Conservation (phyloP, 1,140 invertebrate genomes). For the Pachypeltis micranthus region DNA sequence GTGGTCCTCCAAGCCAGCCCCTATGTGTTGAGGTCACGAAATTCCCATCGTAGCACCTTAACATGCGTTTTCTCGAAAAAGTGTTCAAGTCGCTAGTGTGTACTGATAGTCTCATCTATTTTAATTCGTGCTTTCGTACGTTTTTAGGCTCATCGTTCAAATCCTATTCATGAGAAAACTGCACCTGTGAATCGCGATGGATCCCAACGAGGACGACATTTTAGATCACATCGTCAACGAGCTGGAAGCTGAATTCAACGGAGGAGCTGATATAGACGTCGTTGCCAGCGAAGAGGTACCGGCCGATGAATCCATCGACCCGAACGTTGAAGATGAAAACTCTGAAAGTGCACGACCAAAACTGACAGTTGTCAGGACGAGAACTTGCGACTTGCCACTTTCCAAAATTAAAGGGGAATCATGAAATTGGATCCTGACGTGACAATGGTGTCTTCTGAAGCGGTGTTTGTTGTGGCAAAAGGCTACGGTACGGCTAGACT, state of each 20-base stretch:
- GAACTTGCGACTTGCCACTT: neutral
- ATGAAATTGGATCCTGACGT: slow-evolving; percentile 1
- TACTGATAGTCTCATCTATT: too few relatives aligned
- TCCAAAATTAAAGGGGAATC: neutral
- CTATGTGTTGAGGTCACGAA: too few relatives aligned
- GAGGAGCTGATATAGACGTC: neutral
- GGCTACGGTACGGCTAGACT: neutral
- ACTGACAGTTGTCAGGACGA: neutral
- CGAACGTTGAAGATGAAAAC: neutral
- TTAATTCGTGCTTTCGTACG: too few relatives aligned
- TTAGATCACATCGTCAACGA: neutral
- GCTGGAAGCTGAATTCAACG: too few relatives aligned
- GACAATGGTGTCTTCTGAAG: neutral
- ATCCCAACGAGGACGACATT: neutral
- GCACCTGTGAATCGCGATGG: too few relatives aligned
- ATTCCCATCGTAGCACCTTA: too few relatives aligned
- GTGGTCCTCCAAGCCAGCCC: too few relatives aligned
- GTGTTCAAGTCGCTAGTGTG: too few relatives aligned
- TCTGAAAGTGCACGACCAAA: neutral
- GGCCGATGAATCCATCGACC: neutral
- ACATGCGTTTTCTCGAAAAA: too few relatives aligned
- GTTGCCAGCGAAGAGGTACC: neutral
- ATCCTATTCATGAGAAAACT: too few relatives aligned
- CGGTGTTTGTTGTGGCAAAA: neutral
- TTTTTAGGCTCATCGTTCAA: too few relatives aligned